phyloP scores from a whole-genome alignment of 2,113 vertebrate species.

The Cochlearius cochlearius region DNA sequence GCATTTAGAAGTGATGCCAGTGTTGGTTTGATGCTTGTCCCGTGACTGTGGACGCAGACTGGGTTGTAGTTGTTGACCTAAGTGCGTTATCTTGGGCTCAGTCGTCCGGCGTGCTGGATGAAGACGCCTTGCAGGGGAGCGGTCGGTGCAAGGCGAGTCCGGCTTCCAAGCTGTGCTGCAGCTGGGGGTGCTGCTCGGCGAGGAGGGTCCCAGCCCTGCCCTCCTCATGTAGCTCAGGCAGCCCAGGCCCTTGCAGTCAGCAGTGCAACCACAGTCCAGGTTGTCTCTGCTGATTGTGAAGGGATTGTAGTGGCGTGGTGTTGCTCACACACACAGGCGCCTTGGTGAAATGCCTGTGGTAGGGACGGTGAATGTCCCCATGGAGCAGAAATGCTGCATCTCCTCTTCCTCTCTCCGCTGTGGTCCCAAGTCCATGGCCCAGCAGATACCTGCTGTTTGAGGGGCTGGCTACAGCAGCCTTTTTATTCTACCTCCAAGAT shows the following conservation, averaged over 20 bases:
- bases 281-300: neutral
- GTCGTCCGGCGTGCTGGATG: neutral
- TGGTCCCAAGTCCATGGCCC: neutral
- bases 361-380: neutral
- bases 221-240: rapidly evolving
- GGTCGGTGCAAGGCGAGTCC: too few species aligned
- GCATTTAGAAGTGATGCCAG: neutral
- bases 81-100: neutral
- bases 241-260: neutral
- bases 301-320: neutral
- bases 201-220: neutral
- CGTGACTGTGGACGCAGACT: neutral
- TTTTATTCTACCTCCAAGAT: neutral
- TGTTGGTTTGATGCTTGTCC: neutral
- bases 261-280: neutral
- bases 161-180: neutral
- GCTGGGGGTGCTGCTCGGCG: neutral
- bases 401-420: neutral
- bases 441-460: neutral
- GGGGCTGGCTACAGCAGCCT: neutral
- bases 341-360: neutral
- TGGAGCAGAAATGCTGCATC: neutral
- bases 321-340: neutral
- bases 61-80: neutral
- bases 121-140: neutral